These are phyloP conservation scores for Microtus oregoni DNA, from an alignment of 2,113 vertebrate genomes.

Conservation along the genomic window DNA sequence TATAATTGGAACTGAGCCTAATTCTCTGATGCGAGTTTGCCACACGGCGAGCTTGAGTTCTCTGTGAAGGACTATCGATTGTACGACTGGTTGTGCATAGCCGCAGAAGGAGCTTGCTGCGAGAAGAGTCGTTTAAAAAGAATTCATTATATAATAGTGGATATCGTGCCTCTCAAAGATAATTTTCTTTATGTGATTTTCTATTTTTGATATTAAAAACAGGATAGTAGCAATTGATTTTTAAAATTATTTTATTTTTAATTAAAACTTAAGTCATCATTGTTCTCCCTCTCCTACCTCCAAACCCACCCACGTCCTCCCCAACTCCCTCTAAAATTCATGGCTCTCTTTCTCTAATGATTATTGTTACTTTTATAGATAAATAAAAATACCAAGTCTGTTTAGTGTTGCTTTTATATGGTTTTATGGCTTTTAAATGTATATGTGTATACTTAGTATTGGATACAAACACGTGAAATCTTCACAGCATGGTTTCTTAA, in stretches of 20 bases:
- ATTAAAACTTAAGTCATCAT: background rate
- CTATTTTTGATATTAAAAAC: background rate
- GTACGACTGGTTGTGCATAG: background rate
- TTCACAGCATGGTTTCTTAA: background rate
- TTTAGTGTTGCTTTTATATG: background rate
- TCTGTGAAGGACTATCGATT: constrained; percentile 41
- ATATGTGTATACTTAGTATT: background rate
- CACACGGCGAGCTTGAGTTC: background rate
- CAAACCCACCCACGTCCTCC: background rate
- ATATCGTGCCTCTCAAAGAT: background rate
- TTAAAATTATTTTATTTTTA: background rate
- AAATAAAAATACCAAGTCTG: background rate
- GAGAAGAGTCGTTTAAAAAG: background rate
- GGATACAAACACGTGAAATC: too few species aligned
- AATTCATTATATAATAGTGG: background rate
- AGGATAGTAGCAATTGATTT: background rate
- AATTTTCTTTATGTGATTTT: background rate
- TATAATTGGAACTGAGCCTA: background rate
- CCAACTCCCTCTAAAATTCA: background rate
- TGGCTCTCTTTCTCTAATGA: background rate
- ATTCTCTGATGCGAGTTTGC: background rate
- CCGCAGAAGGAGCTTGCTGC: background rate
- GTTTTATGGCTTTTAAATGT: background rate
- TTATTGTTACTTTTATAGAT: background rate
- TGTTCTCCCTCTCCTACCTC: background rate